phyloP scores from a whole-genome alignment of 2,888 invertebrate genomes.

The Nomada fucata region DNA sequence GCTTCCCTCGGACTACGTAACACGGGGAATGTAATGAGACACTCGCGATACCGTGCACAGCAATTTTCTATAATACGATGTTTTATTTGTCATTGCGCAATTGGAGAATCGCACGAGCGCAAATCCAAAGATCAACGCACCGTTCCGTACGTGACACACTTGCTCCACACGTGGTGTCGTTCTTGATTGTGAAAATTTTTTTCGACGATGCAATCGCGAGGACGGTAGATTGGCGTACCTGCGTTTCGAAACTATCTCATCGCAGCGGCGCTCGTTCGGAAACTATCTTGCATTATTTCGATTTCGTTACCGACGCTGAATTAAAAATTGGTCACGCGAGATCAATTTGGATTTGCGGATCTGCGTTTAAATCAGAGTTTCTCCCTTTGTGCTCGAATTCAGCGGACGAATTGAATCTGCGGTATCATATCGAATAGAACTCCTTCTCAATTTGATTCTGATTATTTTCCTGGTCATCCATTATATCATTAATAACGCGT shows the following conservation, averaged over 20 bases:
- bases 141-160: constrained; percentile 58
- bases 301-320: background rate
- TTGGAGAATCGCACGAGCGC: constrained; percentile 44
- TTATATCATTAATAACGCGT: too few relatives aligned
- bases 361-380: too few relatives aligned
- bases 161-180: constrained; percentile 7
- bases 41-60: constrained; percentile 61
- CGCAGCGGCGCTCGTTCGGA: background rate
- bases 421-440: too few relatives aligned
- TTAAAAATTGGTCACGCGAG: too few relatives aligned
- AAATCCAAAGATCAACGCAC: constrained; percentile 71
- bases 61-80: constrained; percentile 65
- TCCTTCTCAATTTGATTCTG: too few relatives aligned
- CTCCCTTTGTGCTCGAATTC: too few relatives aligned
- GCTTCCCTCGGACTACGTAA: constrained; percentile 58
- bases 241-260: background rate
- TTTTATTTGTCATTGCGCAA: constrained; percentile 72
- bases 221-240: background rate
- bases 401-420: too few relatives aligned
- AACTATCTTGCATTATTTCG: background rate
- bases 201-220: constrained; percentile 7
- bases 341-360: too few relatives aligned
- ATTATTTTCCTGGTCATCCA: too few relatives aligned
- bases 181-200: constrained; percentile 51
- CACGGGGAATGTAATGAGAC: constrained; percentile 40